Evolutionary conservation across 2,797 vertebrate genomes (phyloP), one percentile per base, ranked within the genome.

Genomic region (Galagoides demidoff): DNA sequence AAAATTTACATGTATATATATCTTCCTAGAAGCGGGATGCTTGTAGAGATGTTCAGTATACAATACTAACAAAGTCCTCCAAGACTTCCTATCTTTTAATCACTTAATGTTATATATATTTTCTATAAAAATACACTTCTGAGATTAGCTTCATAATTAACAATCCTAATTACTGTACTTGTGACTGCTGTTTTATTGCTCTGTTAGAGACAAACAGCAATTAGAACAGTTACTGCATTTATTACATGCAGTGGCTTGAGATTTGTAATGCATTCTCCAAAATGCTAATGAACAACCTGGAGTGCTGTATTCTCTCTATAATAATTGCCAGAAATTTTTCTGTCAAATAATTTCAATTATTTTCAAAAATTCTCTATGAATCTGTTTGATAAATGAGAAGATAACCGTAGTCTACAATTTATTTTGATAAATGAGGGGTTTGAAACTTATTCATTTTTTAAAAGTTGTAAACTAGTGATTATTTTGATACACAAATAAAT

Each of bases 121-220:
- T 82, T 39, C 59, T 92, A n/a, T 89, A 9, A 93, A 82, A 94
- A 45, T 70, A 68, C 78, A 93, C 37, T 6, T 20, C 20, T 39
- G 73, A 95, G 83, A 97, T 70, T 87, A 90, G 83, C 79, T 68
- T 45, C 39, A 34, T 76, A 73, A 88, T 92, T 95, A 93, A 73
- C 0, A 92, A 71, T 34, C 4, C 27, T 1, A 78, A 94, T 71
- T 78, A 61, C 20, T 97, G 25, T 4, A 25, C 23, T 90, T 27
- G 0, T 14, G n/a, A 73, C 12, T 93, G 70, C 49, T 76, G 2
- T 63, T 84, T 68, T 82, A 87, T 39, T 89, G 34, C 55, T 97
- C 39, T 71, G n/a, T 7, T n/a, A 96, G 23, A 93, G 89, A 96
- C 27, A 29, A 64, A 74, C 10, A 43, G 8, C 27, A 39, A 97